Base-by-base conservation (phyloP, 2,888 invertebrate genomes). In the Taphrorychus bicolor region DNA sequence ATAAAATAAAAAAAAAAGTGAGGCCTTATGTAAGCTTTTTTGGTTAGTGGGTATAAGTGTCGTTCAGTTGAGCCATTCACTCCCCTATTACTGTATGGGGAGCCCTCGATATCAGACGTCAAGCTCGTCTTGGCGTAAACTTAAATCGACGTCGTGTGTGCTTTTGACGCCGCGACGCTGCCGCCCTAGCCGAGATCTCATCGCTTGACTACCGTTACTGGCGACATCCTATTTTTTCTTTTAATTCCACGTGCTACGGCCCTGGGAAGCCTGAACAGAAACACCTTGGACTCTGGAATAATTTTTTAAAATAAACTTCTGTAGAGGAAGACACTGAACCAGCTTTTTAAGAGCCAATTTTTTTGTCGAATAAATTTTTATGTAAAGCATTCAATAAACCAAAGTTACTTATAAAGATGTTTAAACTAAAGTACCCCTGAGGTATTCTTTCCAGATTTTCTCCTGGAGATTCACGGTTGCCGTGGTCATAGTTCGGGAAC, bases 121-220 rank as follows among this genome's bases (percentile, higher is more conserved):
- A 51, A 14, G 21, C 21, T 51, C 51, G 11, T 14, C 7, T 7
- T 51, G 59, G 49, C 23, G 66, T 60, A 60, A 45, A 54, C 62
- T 59, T 62, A 63, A 62, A 58, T 63, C 57, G 67, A 62, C 62
- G 67, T 67, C 67, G 49, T 63, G 54, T 62, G 59, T 67, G 62
- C 62, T 67, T 67, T 63, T 63, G 67, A 67, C 67, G 67, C 62
- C 59, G 49, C 56, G 56, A 24, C 62, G 66, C 60, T 45, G 54
- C 67, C 45, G 42, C 58, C 58, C 32, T 21, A 40, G 56, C 48
- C 58, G 51, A 21, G 66, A 61, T 61, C 61, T 52, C 62, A 53
- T 62, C 58, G 60, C 67, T 62, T 67, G 66, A 52, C 61, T 66
- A 49, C 66, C 58, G 61, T 41, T 54, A 23, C 59, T 57, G 61